Evolutionary conservation across 2,113 vertebrate species (phyloP).

Genomic region (Rallus limicola): DNA sequence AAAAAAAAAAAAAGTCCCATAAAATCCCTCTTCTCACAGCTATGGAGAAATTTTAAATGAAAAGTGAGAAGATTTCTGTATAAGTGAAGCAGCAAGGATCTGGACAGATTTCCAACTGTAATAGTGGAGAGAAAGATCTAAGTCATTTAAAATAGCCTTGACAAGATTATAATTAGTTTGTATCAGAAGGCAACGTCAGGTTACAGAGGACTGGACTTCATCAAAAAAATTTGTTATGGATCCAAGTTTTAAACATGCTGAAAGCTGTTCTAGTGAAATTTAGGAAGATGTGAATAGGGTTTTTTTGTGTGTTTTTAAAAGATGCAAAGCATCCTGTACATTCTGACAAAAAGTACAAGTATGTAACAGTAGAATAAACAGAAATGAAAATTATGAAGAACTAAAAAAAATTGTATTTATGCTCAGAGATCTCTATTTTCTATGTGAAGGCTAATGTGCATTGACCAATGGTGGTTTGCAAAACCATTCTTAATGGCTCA

Average conservation of each 20-base stretch:
- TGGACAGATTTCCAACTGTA: background rate
- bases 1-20: background rate
- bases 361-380: background rate
- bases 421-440: background rate
- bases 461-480: background rate
- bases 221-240: background rate
- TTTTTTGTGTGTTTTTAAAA: background rate
- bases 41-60: background rate
- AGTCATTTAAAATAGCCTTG: slow-evolving; percentile 19
- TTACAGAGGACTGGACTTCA: background rate
- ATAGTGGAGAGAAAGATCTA: background rate
- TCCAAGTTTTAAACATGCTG: background rate
- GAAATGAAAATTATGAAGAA: background rate
- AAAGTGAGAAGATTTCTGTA: background rate
- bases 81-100: background rate
- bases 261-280: background rate
- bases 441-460: background rate
- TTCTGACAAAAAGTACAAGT: background rate
- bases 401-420: background rate
- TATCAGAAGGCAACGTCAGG: background rate
- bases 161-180: slow-evolving; percentile 28
- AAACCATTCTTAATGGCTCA: background rate
- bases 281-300: background rate
- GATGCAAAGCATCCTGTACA: background rate
- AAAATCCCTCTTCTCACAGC: background rate